phyloP scores from a whole-genome alignment of 1,140 invertebrate species.

The Drosophila littoralis region DNA sequence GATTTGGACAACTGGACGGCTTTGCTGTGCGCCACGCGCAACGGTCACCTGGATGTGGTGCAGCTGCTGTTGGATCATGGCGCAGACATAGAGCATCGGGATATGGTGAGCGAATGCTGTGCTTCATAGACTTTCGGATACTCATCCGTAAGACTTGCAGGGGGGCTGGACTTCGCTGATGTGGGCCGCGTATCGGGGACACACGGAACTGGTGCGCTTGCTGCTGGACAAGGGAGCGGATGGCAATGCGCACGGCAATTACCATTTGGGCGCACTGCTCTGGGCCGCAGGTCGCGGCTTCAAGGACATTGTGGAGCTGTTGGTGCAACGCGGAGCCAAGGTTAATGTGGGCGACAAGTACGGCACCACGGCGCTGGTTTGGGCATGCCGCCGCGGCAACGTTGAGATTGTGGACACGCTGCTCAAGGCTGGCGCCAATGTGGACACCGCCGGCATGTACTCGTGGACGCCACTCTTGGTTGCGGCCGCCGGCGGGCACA shows the following conservation, averaged over 20 bases:
- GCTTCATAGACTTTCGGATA: background rate
- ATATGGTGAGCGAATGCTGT: slow-evolving; percentile 89
- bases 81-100: slow-evolving; percentile 94
- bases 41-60: slow-evolving; percentile 93
- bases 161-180: slow-evolving; percentile 98
- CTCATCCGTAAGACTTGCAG: slow-evolving; percentile 84
- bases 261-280: slow-evolving; percentile 93
- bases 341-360: slow-evolving; percentile 98
- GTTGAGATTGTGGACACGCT: slow-evolving; percentile 93
- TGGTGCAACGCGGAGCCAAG: slow-evolving; percentile 94
- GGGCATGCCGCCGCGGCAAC: slow-evolving; percentile 96
- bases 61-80: slow-evolving; percentile 94
- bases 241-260: slow-evolving; percentile 97
- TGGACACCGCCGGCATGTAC: slow-evolving; percentile 90
- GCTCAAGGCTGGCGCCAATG: slow-evolving; percentile 89
- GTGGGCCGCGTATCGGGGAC: slow-evolving; percentile 98
- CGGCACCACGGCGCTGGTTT: slow-evolving; percentile 97
- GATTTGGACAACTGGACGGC: slow-evolving; percentile 98
- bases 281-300: slow-evolving; percentile 97
- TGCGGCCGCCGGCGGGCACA: slow-evolving; percentile 90
- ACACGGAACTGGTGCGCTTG: slow-evolving; percentile 90
- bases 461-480: slow-evolving; percentile 97
- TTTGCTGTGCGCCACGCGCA: slow-evolving; percentile 94
- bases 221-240: slow-evolving; percentile 96
- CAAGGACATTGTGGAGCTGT: slow-evolving; percentile 91